These are phyloP conservation scores for Manacus vitellinus DNA, from an alignment of 2,113 vertebrate species.

Conservation along the genomic window DNA sequence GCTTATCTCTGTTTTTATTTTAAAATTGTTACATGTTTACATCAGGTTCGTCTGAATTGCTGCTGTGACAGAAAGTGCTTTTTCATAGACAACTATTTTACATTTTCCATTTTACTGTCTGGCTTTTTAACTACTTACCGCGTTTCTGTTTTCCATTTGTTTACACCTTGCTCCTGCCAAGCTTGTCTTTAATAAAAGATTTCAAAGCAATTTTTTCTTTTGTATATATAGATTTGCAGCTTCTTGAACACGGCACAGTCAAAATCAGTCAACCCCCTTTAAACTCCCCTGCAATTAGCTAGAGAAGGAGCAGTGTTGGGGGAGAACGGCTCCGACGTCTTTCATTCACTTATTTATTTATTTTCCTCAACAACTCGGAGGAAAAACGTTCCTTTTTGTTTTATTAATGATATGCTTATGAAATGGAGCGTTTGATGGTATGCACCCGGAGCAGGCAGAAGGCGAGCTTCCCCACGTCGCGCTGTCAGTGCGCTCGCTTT, in stretches of 20 bases:
- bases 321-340: neutral
- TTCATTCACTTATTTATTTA: neutral
- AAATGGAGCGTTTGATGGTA: conserved; percentile 45
- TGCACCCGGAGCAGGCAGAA: neutral
- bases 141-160: conserved; percentile 62
- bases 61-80: conserved; percentile 34
- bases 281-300: conserved; percentile 45
- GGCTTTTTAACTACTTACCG: conserved; percentile 26
- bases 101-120: conserved; percentile 46
- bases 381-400: conserved; percentile 22
- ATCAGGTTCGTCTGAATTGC: neutral
- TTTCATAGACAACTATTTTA: conserved; percentile 23
- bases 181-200: conserved; percentile 35
- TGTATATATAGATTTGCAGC: neutral
- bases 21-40: neutral
- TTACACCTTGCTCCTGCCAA: conserved; percentile 65
- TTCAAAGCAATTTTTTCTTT: conserved; percentile 47
- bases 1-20: conserved; percentile 1
- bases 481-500: neutral
- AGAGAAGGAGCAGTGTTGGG: neutral
- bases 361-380: neutral
- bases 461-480: neutral
- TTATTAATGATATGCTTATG: conserved; percentile 63
- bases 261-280: conserved; percentile 42
- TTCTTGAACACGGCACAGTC: neutral